Evolutionary conservation across 2,888 invertebrate species (phyloP), one percentile per base, ranked within the genome.

Genomic region (Drosophila lacicola): DNA sequence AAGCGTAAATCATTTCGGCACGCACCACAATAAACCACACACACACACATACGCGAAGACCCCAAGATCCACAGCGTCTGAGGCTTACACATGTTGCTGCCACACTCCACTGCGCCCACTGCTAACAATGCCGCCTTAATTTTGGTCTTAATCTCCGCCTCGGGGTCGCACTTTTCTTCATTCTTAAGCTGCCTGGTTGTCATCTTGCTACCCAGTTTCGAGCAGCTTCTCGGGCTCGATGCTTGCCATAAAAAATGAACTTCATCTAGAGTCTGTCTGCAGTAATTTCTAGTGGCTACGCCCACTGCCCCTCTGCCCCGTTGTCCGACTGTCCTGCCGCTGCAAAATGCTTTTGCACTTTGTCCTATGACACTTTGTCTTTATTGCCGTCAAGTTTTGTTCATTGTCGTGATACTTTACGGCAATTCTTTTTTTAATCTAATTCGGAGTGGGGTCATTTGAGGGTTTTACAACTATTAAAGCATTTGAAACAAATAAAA

Each of bases 1-100:
- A 86, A 88, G 88, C 86, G 88, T 88, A 85, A 86, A 86, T 86
- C 88, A 86, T 86, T 88, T 86, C 78, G 75, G 73, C 85, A 83
- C 88, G 81, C 74, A 83, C 74, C 79, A 83, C 67, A 75, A 77
- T 74, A 82, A 80, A 73, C 82, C 82, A 63, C 80, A 80, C 57
- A 68, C 75, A 34, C 54, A 21, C 34, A 45, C 51, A 17, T 44
- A 54, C 50, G 33, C 41, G 9, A 4, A 17, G 19, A 6, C 14
- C 19, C 51, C 19, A 41, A 45, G 51, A 29, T 2, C 29, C 29
- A 37, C 45, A 49, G 37, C 33, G 39, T 41, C 17, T 10, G 61
- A 51, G 72, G 83, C 86, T 85, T 86, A 84, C 86, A 84, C 70
- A 86, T 86, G 86, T 84, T 80, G 74, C 62, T 54, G 68, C 50